Conservation (phyloP, 2,113 vertebrate genomes). For the Cololabis saira region DNA sequence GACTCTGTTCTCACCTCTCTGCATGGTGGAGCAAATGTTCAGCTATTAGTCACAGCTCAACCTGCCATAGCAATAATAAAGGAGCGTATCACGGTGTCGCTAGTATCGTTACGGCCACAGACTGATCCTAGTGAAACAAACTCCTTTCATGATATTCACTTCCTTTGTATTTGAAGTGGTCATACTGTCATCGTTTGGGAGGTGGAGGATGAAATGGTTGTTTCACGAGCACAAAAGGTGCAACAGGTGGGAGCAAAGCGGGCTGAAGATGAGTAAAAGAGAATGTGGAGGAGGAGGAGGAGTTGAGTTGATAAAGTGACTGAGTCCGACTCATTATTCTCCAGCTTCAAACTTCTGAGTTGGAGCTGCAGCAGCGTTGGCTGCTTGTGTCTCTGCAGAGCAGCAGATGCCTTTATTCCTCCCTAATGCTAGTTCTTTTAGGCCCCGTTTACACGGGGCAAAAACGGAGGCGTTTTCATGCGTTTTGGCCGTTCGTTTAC, state of each 20-base stretch:
- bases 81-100: not conserved
- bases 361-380: too few species aligned
- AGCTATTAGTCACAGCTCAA: conserved; percentile 12
- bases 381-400: too few species aligned
- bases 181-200: not conserved
- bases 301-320: conserved; percentile 4
- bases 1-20: conserved; percentile 84
- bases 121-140: not conserved
- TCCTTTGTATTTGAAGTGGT: too few species aligned
- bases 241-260: conserved; percentile 23
- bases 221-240: conserved; percentile 14
- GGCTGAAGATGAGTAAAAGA: conserved; percentile 42
- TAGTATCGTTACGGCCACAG: not conserved
- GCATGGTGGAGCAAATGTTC: conserved; percentile 37
- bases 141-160: too few species aligned
- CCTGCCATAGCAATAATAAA: not conserved
- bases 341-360: not conserved
- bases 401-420: too few species aligned
- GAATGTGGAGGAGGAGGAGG: conserved; percentile 33
- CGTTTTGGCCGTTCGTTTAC: too few species aligned
- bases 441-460: too few species aligned
- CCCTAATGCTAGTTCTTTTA: too few species aligned
- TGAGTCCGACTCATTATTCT: conserved; percentile 29
- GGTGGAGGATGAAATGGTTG: not conserved
- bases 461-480: too few species aligned